Percentiles rank a stretch among this genome's conserved stretches.
These are phyloP conservation scores for Dicyrtomina minuta DNA, from an alignment of 2,888 invertebrate species.

Conservation along the genomic window DNA sequence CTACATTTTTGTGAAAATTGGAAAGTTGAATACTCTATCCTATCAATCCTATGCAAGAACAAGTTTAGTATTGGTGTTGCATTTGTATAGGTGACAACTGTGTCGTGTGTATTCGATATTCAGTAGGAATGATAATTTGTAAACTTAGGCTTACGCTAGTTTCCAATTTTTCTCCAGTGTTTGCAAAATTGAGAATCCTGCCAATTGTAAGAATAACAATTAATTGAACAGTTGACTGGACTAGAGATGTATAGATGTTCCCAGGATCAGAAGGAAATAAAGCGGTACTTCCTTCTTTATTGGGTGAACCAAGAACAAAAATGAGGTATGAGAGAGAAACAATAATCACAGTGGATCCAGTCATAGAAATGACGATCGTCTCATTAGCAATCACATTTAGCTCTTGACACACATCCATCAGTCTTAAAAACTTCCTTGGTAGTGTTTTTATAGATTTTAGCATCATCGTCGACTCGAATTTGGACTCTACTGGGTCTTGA, in stretches of 20 bases:
- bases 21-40: no score
- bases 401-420: slow-evolving; percentile 10
- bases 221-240: not conserved
- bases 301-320: slow-evolving; percentile 1
- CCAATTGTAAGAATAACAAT: slow-evolving; percentile 6
- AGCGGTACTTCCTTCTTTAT: no score
- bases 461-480: not conserved
- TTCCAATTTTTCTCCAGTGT: slow-evolving; percentile 24
- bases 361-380: slow-evolving; percentile 17
- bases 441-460: no score
- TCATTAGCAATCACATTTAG: slow-evolving; percentile 14
- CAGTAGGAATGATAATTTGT: no score
- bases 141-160: slow-evolving; percentile 18
- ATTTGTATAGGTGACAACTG: no score
- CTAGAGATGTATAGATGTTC: not conserved
- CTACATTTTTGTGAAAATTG: no score
- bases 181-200: slow-evolving; percentile 18
- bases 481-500: not conserved
- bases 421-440: not conserved
- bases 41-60: no score
- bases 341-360: slow-evolving; percentile 13
- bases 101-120: no score
- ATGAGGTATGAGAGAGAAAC: slow-evolving; percentile 14
- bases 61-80: no score
- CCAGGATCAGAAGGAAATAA: not conserved